Evolutionary conservation across 1,140 invertebrate genomes (phyloP).

Genomic region (Tetraneura akinire): DNA sequence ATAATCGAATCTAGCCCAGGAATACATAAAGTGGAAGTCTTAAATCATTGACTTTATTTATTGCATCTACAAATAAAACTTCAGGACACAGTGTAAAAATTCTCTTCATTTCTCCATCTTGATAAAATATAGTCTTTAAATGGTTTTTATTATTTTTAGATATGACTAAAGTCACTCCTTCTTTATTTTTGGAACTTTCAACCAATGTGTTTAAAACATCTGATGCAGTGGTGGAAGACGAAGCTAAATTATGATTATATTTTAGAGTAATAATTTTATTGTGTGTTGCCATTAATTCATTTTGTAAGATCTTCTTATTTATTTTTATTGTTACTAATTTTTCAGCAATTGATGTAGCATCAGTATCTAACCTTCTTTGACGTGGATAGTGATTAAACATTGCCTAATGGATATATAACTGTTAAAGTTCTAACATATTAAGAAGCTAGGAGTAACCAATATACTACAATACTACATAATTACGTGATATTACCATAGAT

Average conservation of each 20-base stretch:
- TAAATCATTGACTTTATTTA: slow-evolving; percentile 8
- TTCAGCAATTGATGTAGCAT: neutral
- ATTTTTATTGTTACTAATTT: neutral
- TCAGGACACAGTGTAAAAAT: neutral
- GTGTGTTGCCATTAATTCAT: neutral
- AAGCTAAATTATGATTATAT: neutral
- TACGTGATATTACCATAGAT: no score
- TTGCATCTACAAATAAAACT: neutral
- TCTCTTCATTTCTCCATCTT: neutral
- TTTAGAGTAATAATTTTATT: neutral
- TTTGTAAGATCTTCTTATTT: neutral
- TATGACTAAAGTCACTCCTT: neutral
- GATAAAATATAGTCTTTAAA: neutral
- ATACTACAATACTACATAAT: no score
- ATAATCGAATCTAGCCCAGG: neutral
- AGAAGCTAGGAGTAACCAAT: no score
- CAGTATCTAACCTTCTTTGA: neutral
- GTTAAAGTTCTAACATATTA: neutral
- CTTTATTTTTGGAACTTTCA: neutral
- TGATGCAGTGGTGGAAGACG: neutral
- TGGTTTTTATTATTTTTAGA: neutral
- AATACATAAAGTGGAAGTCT: neutral
- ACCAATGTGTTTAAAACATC: neutral
- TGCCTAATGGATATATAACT: neutral
- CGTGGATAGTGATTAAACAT: neutral